These are phyloP conservation scores for Phataginus tetradactyla DNA, from an alignment of 2,797 vertebrate species.

Conservation along the genomic window DNA sequence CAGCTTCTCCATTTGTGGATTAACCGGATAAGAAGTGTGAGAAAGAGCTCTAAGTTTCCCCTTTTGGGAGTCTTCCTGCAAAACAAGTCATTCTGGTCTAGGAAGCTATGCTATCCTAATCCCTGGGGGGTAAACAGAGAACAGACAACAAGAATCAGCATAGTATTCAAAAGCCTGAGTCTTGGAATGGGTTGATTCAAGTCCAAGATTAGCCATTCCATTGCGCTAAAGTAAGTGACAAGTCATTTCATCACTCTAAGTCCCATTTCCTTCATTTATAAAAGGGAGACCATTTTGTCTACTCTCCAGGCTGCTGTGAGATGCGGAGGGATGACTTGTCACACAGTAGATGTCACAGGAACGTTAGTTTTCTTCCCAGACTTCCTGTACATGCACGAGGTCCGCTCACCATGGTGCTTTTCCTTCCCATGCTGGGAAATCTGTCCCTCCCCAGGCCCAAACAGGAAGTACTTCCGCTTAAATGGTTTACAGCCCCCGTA, in stretches of 20 bases:
- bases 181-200: neutral
- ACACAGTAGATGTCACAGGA: neutral
- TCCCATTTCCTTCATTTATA: neutral
- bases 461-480: neutral
- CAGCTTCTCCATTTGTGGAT: neutral
- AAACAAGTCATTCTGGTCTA: constrained; percentile 41
- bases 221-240: neutral
- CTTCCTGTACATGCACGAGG: neutral
- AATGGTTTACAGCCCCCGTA: neutral
- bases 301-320: neutral
- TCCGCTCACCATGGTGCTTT: neutral
- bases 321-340: neutral
- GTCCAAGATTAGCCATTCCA: neutral
- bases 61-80: neutral
- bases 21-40: neutral
- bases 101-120: neutral
- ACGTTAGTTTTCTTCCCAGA: neutral
- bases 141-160: neutral
- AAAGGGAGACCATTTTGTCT: neutral
- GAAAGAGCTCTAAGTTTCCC: neutral
- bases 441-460: neutral
- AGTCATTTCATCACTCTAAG: neutral
- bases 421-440: neutral
- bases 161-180: neutral
- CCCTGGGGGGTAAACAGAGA: neutral